Evolutionary conservation across 2,113 vertebrate species (phyloP), one percentile per base, ranked within the genome.

Genomic region (Silurus asotus): DNA sequence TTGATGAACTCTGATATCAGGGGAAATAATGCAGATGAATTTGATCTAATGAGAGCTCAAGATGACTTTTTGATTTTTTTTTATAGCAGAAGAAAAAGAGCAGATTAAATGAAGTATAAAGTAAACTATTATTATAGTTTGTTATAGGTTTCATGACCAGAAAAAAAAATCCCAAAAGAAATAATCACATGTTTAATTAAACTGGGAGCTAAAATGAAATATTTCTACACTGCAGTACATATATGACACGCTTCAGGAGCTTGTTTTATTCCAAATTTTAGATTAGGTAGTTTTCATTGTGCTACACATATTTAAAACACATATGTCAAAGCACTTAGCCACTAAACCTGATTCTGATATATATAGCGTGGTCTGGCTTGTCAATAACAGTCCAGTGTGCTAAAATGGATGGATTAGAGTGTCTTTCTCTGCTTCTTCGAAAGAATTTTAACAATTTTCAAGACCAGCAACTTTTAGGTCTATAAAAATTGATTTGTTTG

Each of bases 401-500:
- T 70, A 84, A 88, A 89, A 84, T 72, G 88, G 84, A 87, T 86
- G 82, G 83, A 90, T 90, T 89, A 90, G 82, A 86, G 82, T 83
- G 85, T 88, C 88, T 89, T 87, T 92, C 88, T 86, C 64, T 53
- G 37, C 83, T 62, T 89, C 93, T 93, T 92, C 84, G 86, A 92
- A 93, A 93, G 93, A 91, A 92, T 92, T 94, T 92, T 92, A 93
- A 94, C 93, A 91, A 94, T 95, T 94, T 95, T 95, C 93, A 91
- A 94, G 93, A 93, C 93, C 94, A 95, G 94, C 93, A 94, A 94
- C 93, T 95, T 95, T 94, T 89, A 92, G 93, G 92, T 95, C 93
- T 93, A 94, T 95, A 95, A 94, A 93, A 94, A 96, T 95, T 92
- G 94, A 95, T 95, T 94, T 94, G 93, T 95, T 95, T 96, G 93